Conservation (phyloP, 1,140 invertebrate species). For the Acromyrmex charruanus region DNA sequence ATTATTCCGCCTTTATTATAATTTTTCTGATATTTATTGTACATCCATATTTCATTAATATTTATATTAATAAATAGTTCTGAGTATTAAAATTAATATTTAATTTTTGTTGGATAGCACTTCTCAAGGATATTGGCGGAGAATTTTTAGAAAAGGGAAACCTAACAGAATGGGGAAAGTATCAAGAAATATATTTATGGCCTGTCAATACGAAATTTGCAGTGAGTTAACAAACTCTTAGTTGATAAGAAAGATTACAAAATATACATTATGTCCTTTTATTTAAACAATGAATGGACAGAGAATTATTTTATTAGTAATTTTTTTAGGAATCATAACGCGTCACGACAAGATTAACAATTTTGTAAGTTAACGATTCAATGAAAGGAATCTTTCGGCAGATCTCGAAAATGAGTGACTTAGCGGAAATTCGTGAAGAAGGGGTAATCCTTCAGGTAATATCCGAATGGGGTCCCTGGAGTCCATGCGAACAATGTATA, state of each 20-base stretch:
- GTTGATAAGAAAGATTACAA: background rate
- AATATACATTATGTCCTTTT: background rate
- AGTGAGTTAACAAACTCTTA: slow-evolving; percentile 68
- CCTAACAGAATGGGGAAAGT: slow-evolving; percentile 85
- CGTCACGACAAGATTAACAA: too few species aligned
- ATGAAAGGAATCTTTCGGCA: slow-evolving; percentile 34
- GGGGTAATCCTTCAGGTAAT: slow-evolving; percentile 81
- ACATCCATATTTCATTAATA: too few species aligned
- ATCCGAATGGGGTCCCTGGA: slow-evolving; percentile 81
- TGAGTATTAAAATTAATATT: background rate
- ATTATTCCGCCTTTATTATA: background rate
- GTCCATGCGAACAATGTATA: slow-evolving; percentile 80
- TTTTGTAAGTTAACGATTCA: background rate
- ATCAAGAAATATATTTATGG: slow-evolving; percentile 84
- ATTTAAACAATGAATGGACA: background rate
- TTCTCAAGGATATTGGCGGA: slow-evolving; percentile 77
- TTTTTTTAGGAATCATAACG: too few species aligned
- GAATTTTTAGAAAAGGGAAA: slow-evolving; percentile 81
- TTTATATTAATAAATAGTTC: too few species aligned
- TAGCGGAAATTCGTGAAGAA: slow-evolving; percentile 77
- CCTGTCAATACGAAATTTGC: slow-evolving; percentile 81
- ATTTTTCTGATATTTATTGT: too few species aligned
- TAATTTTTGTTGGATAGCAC: slow-evolving; percentile 65
- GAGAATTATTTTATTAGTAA: background rate
- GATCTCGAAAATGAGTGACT: slow-evolving; percentile 81